Evolutionary conservation across 2,888 invertebrate species (phyloP).

Genomic region (Noctuana brunneofusca): DNA sequence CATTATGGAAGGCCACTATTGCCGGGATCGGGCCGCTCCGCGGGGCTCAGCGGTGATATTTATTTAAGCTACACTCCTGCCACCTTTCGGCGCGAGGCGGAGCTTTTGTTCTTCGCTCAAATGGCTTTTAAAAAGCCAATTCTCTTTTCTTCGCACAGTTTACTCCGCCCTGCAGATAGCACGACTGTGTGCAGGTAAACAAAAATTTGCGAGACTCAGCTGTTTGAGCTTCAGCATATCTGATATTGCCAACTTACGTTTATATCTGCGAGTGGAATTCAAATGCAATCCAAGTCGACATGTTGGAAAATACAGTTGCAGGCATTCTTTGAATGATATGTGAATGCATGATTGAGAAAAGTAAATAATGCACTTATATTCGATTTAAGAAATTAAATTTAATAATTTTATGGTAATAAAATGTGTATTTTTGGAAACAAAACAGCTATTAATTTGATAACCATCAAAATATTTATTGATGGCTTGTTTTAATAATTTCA

Average conservation of each 20-base stretch:
- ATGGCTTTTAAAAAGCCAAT: constrained; percentile 30
- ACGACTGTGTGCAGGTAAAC: constrained; percentile 14
- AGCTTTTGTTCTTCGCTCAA: constrained; percentile 23
- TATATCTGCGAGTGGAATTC: constrained; percentile 22
- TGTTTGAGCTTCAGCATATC: constrained; percentile 4
- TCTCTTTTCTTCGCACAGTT: constrained; percentile 3
- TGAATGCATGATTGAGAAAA: no score
- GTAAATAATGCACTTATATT: no score
- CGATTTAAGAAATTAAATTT: no score
- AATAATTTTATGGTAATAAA: no score
- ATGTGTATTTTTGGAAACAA: no score
- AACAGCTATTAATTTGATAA: no score
- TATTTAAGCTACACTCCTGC: constrained; percentile 31
- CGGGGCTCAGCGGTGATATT: constrained; percentile 24
- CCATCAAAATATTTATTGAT: no score
- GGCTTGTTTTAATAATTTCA: no score
- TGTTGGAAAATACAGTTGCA: neutral
- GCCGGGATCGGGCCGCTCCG: constrained; percentile 13
- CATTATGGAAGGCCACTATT: constrained; percentile 23
- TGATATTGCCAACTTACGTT: constrained; percentile 12
- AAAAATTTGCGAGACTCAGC: constrained; percentile 24
- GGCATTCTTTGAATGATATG: neutral
- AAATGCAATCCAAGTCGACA: constrained; percentile 21
- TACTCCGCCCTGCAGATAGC: neutral
- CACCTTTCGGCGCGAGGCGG: constrained; percentile 21